Evolutionary conservation across 2,113 vertebrate species (phyloP).

Genomic region (Alligator sinensis): DNA sequence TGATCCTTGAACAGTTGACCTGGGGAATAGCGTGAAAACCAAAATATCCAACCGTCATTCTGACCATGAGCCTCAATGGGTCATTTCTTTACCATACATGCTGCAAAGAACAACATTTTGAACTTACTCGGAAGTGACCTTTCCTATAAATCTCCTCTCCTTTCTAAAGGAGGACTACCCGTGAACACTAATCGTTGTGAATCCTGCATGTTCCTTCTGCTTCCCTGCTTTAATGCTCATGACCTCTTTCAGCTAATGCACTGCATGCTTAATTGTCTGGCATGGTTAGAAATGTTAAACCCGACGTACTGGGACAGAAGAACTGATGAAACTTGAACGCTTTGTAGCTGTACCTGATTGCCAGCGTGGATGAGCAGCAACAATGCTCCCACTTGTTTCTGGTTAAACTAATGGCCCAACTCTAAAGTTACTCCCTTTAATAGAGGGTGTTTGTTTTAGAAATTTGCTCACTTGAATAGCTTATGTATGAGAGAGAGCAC

Average conservation of each 20-base stretch:
- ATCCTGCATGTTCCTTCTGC: conserved; percentile 45
- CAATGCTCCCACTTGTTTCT: background rate
- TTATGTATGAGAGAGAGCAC: background rate
- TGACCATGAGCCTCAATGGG: accelerated
- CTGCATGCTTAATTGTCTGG: conserved; percentile 14
- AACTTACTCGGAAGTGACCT: background rate
- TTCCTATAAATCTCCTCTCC: conserved; percentile 28
- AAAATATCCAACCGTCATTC: background rate
- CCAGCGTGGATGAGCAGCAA: background rate
- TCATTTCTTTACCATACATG: background rate
- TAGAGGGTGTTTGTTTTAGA: background rate
- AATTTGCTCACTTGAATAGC: background rate
- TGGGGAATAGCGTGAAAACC: background rate
- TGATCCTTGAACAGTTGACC: background rate
- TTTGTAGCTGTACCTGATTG: conserved; percentile 4
- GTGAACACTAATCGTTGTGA: background rate
- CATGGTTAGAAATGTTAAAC: background rate
- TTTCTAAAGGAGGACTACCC: conserved; percentile 76
- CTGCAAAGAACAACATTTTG: background rate
- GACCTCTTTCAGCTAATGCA: background rate
- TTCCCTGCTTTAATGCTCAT: background rate
- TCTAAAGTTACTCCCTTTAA: background rate
- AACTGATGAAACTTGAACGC: conserved; percentile 32
- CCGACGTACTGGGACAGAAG: conserved; percentile 1
- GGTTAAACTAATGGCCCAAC: background rate